These are phyloP conservation scores for Python bivittatus DNA, from an alignment of 2,113 vertebrate species.

Conservation along the genomic window DNA sequence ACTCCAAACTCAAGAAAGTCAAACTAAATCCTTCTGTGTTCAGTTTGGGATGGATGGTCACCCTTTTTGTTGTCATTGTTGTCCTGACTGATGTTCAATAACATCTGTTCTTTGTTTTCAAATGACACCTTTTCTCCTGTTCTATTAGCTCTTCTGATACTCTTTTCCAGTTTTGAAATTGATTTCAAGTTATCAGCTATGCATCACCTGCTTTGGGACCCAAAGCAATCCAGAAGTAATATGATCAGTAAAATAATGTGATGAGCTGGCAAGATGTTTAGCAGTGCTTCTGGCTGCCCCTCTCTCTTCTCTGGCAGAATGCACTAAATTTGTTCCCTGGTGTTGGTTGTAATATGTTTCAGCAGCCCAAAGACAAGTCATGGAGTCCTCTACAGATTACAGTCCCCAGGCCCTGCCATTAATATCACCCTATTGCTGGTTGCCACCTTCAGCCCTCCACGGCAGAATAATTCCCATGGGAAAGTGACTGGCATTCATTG, in stretches of 20 bases:
- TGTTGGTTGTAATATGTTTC: neutral
- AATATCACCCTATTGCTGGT: neutral
- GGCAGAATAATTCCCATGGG: constrained; percentile 1
- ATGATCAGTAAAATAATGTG: no score
- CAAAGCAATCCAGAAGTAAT: no score
- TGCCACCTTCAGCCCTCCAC: neutral
- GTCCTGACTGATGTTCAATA: no score
- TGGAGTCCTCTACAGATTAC: neutral
- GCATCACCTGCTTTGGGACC: no score
- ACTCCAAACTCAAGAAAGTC: no score
- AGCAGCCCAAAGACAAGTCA: neutral
- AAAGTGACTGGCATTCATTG: neutral
- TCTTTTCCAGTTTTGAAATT: neutral
- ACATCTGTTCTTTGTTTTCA: no score
- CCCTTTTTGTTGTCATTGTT: no score
- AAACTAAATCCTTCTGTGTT: no score
- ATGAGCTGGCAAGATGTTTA: neutral
- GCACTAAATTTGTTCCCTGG: neutral
- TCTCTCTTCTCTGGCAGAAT: no score
- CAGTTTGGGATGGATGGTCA: no score
- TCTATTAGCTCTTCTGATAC: neutral
- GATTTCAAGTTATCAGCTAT: neutral
- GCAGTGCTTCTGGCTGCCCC: neutral
- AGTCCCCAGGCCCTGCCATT: neutral
- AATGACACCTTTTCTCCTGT: neutral